Base-by-base conservation (phyloP, 2,888 invertebrate species). In the Frankliniella fusca region DNA sequence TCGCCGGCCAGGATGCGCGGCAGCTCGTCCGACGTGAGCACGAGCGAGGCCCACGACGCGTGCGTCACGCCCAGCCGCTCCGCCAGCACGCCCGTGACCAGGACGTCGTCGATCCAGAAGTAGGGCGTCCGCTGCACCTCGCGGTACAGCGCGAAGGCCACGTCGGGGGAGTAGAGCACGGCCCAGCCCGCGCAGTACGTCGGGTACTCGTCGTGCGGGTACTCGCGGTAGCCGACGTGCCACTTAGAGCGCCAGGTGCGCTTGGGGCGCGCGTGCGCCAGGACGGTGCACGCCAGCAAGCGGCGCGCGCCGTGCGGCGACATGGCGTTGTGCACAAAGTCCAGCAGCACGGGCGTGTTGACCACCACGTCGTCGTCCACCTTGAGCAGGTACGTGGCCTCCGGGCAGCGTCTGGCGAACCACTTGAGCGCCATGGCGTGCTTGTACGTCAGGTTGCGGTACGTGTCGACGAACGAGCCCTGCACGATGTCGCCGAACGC, bases 41-140 rank as follows among this genome's bases (percentile, higher is more conserved):
- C n/a, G 23, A 27, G 70, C 23, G 70, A 27, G 27, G 23, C 70
- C 70, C 70, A 76, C 23, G 91, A 89, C 0, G 91, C 90, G 80
- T 91, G 90, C 0, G 89, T 87, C 23, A 92, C 86, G 84, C 91
- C 90, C 11, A 90, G 88, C 85, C 90, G 90, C 84, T 90, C 88
- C 0, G 91, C 91, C 82, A 92, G 86, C 0, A 91, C 28, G 8
- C 95, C 95, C 0, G 95, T 95, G 65, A 95, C 90, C 85, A 93
- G 94, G 61, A 94, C 94, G 87, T 95, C 95, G 86, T 95, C 95
- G 81, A 95, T 93, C 95, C 95, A 95, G 88, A 95, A 94, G 86
- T 93, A 95, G 2, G 91, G 91, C 5, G 90, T 88, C 11, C 87
- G 88, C 85, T 93, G 92, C 0, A 93, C 93, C 80, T 90, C 90